Evolutionary conservation across 2,888 invertebrate genomes (phyloP), one percentile per base, ranked within the genome.

Genomic region (Cheilosia scutellata): DNA sequence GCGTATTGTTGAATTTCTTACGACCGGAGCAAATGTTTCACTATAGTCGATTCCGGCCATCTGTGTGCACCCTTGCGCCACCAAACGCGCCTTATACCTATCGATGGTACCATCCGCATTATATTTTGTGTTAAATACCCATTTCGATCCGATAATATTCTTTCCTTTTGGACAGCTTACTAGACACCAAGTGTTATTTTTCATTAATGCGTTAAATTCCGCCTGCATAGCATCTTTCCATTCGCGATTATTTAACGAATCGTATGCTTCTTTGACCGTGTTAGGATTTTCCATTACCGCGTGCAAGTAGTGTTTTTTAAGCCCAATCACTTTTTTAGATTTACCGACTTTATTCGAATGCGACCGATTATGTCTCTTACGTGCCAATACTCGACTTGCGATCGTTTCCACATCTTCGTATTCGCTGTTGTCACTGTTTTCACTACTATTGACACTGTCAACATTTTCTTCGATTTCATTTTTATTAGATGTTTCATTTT

Each of bases 171-270:
- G 88, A 25, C 84, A 55, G 20, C 88, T 87, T 6, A 83, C 77
- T 88, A n/a, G n/a, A n/a, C n/a, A n/a, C n/a, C n/a, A 88, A 5
- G 88, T 88, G 16, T 80, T 40, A 66, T 89, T 88, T 68, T 88
- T 87, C 13, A 87, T 82, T 27, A 89, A 60, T 5, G 88, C 86
- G 7, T 72, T 75, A 49, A 87, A 88, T 68, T 87, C 87, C 37
- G 42, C 33, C 27, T 79, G 62, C 87, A 88, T 89, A 42, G 89
- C 90, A 62, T 71, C 58, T 49, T 65, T 65, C 82, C 82, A 87
- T 29, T 60, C 44, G 11, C 44, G n/a, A n/a, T 25, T 60, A 42
- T 49, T 47, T 60, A 78, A 58, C 29, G 68, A 33, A 5, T 65
- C 20, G 16, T 77, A 20, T 49, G 75, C 53, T 57, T 29, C 86